Evolutionary conservation across 2,888 invertebrate species (phyloP), one percentile per base, ranked within the genome.

Genomic region (Cistogaster globosa): DNA sequence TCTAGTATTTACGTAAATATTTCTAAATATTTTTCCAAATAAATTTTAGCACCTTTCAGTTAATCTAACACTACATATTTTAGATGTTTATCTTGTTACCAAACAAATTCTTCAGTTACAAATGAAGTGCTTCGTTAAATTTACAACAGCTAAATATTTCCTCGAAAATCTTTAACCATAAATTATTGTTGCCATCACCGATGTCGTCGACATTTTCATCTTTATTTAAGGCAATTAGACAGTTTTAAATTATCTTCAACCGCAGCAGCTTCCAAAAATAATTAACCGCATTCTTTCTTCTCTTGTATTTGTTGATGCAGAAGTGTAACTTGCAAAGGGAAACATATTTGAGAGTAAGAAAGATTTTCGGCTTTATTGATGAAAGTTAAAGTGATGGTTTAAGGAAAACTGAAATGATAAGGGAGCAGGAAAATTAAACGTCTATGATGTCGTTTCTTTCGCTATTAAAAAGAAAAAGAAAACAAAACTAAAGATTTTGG

Each of bases 231-330:
- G 51, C 62, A 78, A 51, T 57, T 74, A 60, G n/a, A 68, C 53
- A 63, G 20, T 58, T 74, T 83, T 74, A 77, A 77, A 65, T 75
- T 75, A 69, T 83, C 42, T 69, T 48, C 18, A 58, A 75, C 83
- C 83, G 69, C 74, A 75, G 58, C 68, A 74, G 74, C 75, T 83
- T 79, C 57, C 75, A 74, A 58, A 45, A 75, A 83, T 78, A 83
- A 83, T 71, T 83, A 83, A 78, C 83, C 63, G 48, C 79, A 71
- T 53, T 36, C 57, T 76, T 82, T 75, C 63, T 58, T 53, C 22
- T 22, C 26, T 12, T 36, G n/a, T 48, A 7, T 45, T 75, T 75
- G 20, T 57, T 63, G 16, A 6, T 42, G 55, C 45, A 12, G 20
- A 36, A 48, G 51, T 32, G 9, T 26, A 22, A 38, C 63, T 22